phyloP scores from a whole-genome alignment of 2,113 vertebrate species.

The Equus przewalskii region DNA sequence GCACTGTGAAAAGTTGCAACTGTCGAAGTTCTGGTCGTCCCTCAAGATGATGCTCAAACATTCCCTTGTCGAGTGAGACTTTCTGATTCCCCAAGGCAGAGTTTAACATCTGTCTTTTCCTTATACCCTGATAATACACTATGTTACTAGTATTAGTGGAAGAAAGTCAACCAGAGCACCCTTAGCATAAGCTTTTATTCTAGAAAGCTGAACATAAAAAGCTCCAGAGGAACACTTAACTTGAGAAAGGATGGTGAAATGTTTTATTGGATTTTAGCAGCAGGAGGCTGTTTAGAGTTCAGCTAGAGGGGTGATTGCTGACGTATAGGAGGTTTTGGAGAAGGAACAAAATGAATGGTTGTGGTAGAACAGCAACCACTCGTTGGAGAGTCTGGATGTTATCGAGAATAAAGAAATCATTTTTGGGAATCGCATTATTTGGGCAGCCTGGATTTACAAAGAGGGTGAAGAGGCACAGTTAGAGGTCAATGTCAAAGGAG shows the following conservation, averaged over 20 bases:
- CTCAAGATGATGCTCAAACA: background rate
- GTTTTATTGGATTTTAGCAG: background rate
- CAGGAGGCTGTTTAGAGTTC: background rate
- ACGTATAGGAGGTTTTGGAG: background rate
- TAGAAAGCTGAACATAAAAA: background rate
- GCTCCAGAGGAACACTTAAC: background rate
- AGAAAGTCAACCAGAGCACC: background rate
- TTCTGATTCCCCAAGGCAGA: background rate
- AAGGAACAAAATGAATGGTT: background rate
- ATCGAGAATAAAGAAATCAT: background rate
- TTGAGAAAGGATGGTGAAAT: background rate
- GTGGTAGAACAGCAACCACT: background rate
- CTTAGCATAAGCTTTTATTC: background rate
- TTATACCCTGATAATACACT: background rate
- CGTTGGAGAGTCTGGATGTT: background rate
- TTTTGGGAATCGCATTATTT: background rate
- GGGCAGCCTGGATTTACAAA: background rate
- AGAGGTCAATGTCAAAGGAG: background rate
- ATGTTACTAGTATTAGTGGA: background rate
- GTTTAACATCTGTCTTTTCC: background rate
- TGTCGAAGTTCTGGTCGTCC: background rate
- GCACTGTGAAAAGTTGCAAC: background rate
- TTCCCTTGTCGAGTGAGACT: background rate
- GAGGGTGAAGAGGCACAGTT: background rate
- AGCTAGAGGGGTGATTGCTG: background rate